Conservation (phyloP, 2,888 invertebrate genomes). For the Lycocerus yunnanus region DNA sequence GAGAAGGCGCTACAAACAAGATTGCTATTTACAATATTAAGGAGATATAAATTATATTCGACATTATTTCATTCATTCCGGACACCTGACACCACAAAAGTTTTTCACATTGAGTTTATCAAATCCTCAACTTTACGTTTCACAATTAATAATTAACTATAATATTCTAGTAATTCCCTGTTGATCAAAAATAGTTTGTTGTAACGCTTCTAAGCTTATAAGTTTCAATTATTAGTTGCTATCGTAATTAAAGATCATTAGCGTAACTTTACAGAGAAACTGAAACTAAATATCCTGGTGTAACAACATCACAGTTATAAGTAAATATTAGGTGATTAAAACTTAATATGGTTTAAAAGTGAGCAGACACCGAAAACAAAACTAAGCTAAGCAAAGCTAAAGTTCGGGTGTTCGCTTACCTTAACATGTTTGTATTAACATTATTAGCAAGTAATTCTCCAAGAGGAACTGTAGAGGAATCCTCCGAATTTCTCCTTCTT, state of each 20-base stretch:
- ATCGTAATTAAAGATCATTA: background rate
- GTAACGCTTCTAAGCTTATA: background rate
- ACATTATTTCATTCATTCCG: background rate
- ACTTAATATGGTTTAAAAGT: background rate
- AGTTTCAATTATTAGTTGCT: background rate
- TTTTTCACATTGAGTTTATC: background rate
- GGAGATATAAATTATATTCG: background rate
- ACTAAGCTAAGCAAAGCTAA: background rate
- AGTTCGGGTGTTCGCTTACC: background rate
- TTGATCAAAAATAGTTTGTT: background rate
- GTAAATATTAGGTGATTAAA: background rate
- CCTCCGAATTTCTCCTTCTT: background rate
- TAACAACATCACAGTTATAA: background rate
- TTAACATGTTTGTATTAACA: background rate
- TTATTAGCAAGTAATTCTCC: background rate
- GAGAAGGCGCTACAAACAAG: background rate
- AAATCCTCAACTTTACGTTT: background rate
- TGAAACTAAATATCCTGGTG: background rate
- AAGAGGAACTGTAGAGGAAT: background rate
- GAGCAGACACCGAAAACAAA: background rate
- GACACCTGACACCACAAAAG: background rate
- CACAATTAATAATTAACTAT: background rate
- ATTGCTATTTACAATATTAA: background rate
- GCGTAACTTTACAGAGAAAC: background rate
- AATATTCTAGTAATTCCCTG: background rate